phyloP scores from a whole-genome alignment of 2,113 vertebrate genomes.

The Mirounga angustirostris region DNA sequence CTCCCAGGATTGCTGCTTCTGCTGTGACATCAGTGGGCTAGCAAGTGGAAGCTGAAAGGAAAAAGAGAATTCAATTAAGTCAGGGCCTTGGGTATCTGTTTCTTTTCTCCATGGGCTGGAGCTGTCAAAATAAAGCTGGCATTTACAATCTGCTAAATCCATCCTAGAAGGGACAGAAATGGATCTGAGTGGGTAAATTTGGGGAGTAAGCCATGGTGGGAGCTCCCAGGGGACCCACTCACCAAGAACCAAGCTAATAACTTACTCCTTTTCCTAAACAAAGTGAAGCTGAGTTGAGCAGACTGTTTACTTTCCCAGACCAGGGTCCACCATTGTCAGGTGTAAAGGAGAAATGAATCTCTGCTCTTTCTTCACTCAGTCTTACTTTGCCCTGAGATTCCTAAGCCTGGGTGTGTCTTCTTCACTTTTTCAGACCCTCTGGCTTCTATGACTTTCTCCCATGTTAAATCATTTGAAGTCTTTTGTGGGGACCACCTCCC shows the following conservation, averaged over 20 bases:
- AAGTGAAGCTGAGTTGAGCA: background rate
- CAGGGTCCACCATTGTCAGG: background rate
- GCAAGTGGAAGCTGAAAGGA: background rate
- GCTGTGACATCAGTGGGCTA: slow-evolving; percentile 67
- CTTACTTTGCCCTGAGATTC: background rate
- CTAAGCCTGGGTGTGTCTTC: background rate
- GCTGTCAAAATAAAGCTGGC: background rate
- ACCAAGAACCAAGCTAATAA: background rate
- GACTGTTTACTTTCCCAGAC: background rate
- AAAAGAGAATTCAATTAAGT: background rate
- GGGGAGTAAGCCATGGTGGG: background rate
- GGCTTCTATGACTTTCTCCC: background rate
- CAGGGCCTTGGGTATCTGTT: background rate
- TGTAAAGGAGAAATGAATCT: background rate
- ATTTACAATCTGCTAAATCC: background rate
- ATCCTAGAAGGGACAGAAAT: background rate
- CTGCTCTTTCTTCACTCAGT: background rate
- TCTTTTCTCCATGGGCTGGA: background rate
- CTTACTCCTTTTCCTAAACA: background rate
- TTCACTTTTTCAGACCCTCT: background rate
- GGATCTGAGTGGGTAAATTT: background rate
- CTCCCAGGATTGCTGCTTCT: slow-evolving; percentile 3
- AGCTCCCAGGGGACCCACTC: background rate
- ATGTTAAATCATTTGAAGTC: background rate
- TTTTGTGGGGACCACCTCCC: background rate